Evolutionary conservation across 2,888 invertebrate species (phyloP).

Genomic region (Pammene aurita): DNA sequence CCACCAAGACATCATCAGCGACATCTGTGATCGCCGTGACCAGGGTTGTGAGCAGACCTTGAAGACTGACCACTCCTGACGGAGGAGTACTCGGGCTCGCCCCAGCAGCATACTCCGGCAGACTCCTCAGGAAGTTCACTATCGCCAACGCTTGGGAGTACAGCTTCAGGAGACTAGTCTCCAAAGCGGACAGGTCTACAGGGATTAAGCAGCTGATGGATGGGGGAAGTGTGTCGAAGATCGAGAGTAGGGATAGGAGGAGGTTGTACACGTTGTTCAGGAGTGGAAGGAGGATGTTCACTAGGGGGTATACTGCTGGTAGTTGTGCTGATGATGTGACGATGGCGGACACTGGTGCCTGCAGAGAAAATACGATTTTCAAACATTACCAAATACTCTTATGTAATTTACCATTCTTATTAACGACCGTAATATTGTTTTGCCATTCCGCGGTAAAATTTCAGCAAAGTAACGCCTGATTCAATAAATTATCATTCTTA

Average conservation of each 20-base stretch:
- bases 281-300: slow-evolving; percentile 73
- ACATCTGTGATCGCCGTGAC: slow-evolving; percentile 62
- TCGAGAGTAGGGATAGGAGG: slow-evolving; percentile 72
- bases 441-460: no score
- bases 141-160: slow-evolving; percentile 77
- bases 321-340: slow-evolving; percentile 60
- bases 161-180: slow-evolving; percentile 71
- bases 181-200: slow-evolving; percentile 71
- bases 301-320: slow-evolving; percentile 76
- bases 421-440: no score
- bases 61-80: slow-evolving; percentile 58
- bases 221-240: slow-evolving; percentile 75
- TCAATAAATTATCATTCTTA: no score
- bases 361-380: slow-evolving; percentile 47
- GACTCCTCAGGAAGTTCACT: slow-evolving; percentile 67
- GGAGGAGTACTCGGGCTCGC: slow-evolving; percentile 69
- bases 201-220: slow-evolving; percentile 72
- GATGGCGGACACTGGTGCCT: slow-evolving; percentile 65
- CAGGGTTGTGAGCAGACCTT: slow-evolving; percentile 64
- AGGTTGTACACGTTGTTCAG: slow-evolving; percentile 79
- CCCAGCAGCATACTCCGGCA: slow-evolving; percentile 72
- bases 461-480: no score
- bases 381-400: background rate
- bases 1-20: slow-evolving; percentile 65
- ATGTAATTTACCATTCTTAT: no score